Evolutionary conservation across 1,140 invertebrate species (phyloP).

Genomic region (Agrypnia vestita): DNA sequence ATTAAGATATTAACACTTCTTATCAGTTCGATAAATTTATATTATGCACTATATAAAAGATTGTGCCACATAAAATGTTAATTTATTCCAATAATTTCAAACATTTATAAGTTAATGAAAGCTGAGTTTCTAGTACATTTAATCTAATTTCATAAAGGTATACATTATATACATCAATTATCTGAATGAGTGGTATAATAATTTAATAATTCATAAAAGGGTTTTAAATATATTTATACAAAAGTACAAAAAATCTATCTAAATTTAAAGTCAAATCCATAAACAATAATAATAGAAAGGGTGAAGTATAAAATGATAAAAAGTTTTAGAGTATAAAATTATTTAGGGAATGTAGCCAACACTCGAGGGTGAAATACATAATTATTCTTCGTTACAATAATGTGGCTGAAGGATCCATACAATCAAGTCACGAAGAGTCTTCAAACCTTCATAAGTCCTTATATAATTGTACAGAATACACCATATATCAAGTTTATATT

Average conservation of each 20-base stretch:
- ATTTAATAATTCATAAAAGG: constrained; percentile 35
- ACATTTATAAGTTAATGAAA: constrained; percentile 38
- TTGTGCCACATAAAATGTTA: constrained; percentile 32
- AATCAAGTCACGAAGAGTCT: background rate
- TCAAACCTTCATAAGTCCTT: too few species aligned
- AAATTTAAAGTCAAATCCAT: constrained; percentile 37
- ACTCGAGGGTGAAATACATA: background rate
- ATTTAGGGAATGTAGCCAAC: constrained; percentile 29
- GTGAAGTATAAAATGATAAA: constrained; percentile 13
- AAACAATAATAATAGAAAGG: constrained; percentile 35
- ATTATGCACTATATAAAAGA: constrained; percentile 34
- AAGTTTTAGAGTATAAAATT: background rate
- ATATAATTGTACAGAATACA: constrained; percentile 1
- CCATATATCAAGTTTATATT: background rate
- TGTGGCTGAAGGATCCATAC: background rate
- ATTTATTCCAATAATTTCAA: constrained; percentile 18
- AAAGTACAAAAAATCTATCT: constrained; percentile 56
- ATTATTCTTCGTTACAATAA: background rate
- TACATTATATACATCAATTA: constrained; percentile 12
- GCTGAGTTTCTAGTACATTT: constrained; percentile 38
- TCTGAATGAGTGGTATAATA: constrained; percentile 16
- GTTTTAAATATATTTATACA: constrained; percentile 52
- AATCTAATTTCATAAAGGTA: constrained; percentile 18
- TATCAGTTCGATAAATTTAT: constrained; percentile 30
- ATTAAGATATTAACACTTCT: constrained; percentile 18